Evolutionary conservation across 2,797 vertebrate genomes (phyloP).

Genomic region (Pseudochirops cupreus): DNA sequence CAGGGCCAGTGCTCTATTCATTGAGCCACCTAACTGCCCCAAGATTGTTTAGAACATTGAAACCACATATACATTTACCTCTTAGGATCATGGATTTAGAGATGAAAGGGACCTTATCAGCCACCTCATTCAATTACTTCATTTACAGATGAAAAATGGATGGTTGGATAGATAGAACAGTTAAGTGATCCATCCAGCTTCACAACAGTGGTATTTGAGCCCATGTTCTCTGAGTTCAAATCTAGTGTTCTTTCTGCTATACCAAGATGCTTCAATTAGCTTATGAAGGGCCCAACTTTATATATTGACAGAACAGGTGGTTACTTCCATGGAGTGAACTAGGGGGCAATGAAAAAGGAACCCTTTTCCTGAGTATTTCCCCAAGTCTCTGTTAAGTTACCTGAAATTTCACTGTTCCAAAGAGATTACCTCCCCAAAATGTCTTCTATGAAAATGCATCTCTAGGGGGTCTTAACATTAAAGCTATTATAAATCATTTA

Average conservation of each 20-base stretch:
- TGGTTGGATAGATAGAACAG: not conserved
- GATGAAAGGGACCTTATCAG: too few relatives aligned
- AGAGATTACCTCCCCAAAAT: not conserved
- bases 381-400: not conserved
- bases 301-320: not conserved
- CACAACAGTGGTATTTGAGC: not conserved
- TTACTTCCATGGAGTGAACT: not conserved
- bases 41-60: not conserved
- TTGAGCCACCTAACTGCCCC: too few relatives aligned
- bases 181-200: not conserved
- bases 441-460: not conserved
- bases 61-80: not conserved
- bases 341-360: not conserved
- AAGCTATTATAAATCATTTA: not conserved
- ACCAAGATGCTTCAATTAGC: not conserved
- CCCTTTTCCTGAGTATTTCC: not conserved
- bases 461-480: not conserved
- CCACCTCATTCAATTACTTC: too few relatives aligned
- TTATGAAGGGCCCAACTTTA: not conserved
- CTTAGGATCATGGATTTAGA: not conserved
- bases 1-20: too few relatives aligned
- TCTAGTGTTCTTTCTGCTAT: not conserved
- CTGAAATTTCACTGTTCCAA: not conserved
- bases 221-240: not conserved
- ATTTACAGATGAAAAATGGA: too few relatives aligned